A percentile compares a stretch with the other conserved stretches of the same genome.
These are phyloP conservation scores for Cheilosia pagana DNA, from an alignment of 2,888 invertebrate genomes.

Conservation along the genomic window DNA sequence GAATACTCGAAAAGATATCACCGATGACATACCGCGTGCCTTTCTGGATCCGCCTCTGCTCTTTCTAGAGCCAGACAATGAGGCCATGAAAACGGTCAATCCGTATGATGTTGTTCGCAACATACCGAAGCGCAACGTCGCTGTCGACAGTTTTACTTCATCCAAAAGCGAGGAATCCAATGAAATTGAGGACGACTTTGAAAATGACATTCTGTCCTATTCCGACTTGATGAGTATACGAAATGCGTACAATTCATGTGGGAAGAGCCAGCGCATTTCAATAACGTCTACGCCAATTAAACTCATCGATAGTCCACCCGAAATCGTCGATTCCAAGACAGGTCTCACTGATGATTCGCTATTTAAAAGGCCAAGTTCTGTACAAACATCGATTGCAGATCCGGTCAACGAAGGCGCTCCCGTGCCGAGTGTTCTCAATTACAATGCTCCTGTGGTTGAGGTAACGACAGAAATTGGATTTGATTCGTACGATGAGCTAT, in stretches of 20 bases:
- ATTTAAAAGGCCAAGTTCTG: conserved; percentile 4
- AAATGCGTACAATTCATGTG: background rate
- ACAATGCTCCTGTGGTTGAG: conserved; percentile 24
- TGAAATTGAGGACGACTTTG: conserved; percentile 28
- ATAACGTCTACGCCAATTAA: conserved; percentile 10
- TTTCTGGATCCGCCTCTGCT: conserved; percentile 8
- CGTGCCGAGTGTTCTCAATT: conserved; percentile 8
- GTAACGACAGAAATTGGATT: conserved; percentile 44
- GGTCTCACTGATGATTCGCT: background rate
- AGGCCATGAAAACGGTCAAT: conserved; percentile 18
- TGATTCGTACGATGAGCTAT: conserved; percentile 35
- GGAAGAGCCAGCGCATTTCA: background rate
- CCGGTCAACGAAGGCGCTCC: background rate
- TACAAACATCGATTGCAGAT: background rate
- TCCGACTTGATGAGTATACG: conserved; percentile 13
- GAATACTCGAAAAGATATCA: conserved; percentile 11
- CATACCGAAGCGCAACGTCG: conserved; percentile 1
- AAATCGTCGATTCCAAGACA: background rate
- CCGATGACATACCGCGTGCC: background rate
- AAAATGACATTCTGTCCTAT: conserved; percentile 25
- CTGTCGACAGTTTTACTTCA: background rate
- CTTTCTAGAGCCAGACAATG: conserved; percentile 13
- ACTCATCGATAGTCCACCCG: background rate
- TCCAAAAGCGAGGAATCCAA: background rate
- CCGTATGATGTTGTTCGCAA: conserved; percentile 30